Conservation (phyloP, 2,888 invertebrate species). For the Phyto melanocephala region DNA sequence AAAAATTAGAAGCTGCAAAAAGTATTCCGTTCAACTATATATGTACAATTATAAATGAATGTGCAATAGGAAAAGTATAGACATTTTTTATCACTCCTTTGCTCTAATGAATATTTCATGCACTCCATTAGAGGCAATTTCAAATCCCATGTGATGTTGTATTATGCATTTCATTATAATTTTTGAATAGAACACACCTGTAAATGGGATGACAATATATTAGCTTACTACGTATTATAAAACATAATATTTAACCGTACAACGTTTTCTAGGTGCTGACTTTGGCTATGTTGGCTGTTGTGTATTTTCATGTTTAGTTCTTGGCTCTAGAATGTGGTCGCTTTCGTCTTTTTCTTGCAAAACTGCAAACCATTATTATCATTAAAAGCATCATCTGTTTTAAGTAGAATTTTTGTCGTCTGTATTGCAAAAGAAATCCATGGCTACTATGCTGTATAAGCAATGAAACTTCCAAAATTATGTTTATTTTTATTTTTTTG, state of each 20-base stretch:
- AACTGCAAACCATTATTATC: conserved; percentile 54
- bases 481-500: not conserved
- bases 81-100: conserved; percentile 27
- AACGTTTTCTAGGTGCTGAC: not conserved
- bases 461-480: conserved; percentile 12
- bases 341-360: not conserved
- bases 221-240: not conserved
- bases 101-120: conserved; percentile 69
- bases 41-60: not conserved
- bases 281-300: not conserved
- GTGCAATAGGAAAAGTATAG: conserved; percentile 5
- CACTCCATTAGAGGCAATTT: conserved; percentile 68
- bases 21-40: not conserved
- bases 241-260: not conserved
- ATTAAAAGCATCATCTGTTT: conserved; percentile 63
- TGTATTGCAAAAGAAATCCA: not conserved
- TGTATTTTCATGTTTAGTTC: conserved; percentile 14
- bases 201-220: not conserved
- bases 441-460: not conserved
- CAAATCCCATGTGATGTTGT: conserved; percentile 64
- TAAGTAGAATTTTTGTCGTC: not conserved
- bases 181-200: conserved; percentile 8
- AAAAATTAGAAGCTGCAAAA: not conserved
- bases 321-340: conserved; percentile 4
- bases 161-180: conserved; percentile 54